Base-by-base conservation (phyloP, 2,888 invertebrate genomes). In the Amiota communis region DNA sequence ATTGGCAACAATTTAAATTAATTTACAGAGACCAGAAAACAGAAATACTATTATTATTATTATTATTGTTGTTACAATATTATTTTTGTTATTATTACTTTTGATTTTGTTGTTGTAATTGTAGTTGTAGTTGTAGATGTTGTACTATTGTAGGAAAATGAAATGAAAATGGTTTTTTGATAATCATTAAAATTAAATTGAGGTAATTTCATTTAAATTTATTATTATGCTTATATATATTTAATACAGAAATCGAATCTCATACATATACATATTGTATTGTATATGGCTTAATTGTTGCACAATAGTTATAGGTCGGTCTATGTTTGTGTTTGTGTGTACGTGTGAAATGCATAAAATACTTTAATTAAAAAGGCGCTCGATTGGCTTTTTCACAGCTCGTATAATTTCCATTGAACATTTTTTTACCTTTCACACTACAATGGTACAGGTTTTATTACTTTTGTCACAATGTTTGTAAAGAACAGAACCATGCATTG, bases 1-100 rank as follows among this genome's bases (percentile, higher is more conserved):
- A 63, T 63, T 63, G 63, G 15, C 23, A 63, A 63, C 63, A 63
- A 63, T 63, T 63, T 63, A 63, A 63, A 63, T 63, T 63, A 63
- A 63, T 63, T 63, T 63, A 59, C 57, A 11, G 57, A 15, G 53
- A n/a, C 53, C n/a, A 36, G 6, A 2, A 36, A 36, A 36, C 36
- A 63, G 8, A 17, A 36, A 36, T 63, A 46, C 8, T 23, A 23
- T 36, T 36, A 36, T 6, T 36, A 36, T 36, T 36, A 36, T 36
- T 36, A 36, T 36, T 6, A 36, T 36, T 23, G 23, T 23, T 23
- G 23, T 23, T 36, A 23, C 23, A 23, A 23, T 23, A 3, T 23
- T 1, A 23, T 23, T 23, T 1, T 23, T 36, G 36, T 36, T 36
- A 63, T 36, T 36, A 36, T 63, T 63, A 46, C 36, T 36, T 36